Evolutionary conservation across 2,797 vertebrate species (phyloP).

Genomic region (Naso thynnoides): DNA sequence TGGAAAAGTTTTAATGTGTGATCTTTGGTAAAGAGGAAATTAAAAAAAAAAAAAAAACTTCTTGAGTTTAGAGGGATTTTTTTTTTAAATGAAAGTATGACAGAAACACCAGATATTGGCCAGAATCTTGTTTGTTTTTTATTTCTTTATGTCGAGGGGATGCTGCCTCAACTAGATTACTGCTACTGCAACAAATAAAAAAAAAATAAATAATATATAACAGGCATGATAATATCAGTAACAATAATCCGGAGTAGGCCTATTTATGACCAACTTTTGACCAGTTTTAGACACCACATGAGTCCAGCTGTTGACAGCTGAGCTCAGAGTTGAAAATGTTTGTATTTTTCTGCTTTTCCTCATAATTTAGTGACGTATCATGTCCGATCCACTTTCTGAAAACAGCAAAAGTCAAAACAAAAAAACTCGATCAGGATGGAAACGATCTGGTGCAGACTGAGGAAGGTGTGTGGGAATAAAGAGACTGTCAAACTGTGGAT

Average conservation of each 20-base stretch:
- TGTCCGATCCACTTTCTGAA: not conserved
- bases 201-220: not conserved
- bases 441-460: not conserved
- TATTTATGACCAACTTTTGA: not conserved
- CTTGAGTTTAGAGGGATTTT: not conserved
- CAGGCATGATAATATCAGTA: not conserved
- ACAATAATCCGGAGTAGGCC: too few species aligned
- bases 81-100: not conserved
- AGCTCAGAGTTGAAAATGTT: not conserved
- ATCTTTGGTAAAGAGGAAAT: not conserved
- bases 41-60: not conserved
- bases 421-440: too few species aligned
- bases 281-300: rapidly evolving
- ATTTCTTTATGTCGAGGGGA: not conserved
- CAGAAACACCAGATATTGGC: not conserved
- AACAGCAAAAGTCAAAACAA: not conserved
- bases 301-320: conserved; percentile 27
- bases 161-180: too few species aligned
- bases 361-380: not conserved
- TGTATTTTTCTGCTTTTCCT: not conserved
- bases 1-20: not conserved
- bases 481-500: too few species aligned
- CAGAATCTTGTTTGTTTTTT: not conserved
- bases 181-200: not conserved
- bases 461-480: too few species aligned